Conservation (phyloP, 1,140 invertebrate genomes). For the Drosophila orena region DNA sequence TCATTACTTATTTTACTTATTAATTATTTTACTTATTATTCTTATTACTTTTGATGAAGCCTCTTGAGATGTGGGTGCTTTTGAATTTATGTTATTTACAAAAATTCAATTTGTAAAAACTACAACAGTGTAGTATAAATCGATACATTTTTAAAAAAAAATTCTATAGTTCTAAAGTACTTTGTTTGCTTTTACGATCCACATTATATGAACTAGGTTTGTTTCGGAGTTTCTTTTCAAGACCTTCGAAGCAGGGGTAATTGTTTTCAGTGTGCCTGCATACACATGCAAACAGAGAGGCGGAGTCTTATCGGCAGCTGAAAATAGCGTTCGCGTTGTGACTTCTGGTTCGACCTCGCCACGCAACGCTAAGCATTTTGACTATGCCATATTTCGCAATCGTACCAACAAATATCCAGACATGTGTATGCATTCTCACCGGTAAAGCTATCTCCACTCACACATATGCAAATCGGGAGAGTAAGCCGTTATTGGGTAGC, state of each 20-base stretch:
- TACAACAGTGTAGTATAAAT: too few species aligned
- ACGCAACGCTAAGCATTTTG: slow-evolving; percentile 67
- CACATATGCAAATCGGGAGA: slow-evolving; percentile 1
- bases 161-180: too few species aligned
- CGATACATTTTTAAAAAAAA: too few species aligned
- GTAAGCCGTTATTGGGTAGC: slow-evolving; percentile 1
- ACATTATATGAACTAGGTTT: too few species aligned
- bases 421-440: slow-evolving; percentile 14
- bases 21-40: too few species aligned
- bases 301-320: slow-evolving; percentile 52
- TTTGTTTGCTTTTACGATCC: too few species aligned
- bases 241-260: not conserved
- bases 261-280: slow-evolving; percentile 4
- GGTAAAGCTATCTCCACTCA: slow-evolving; percentile 1
- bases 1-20: too few species aligned
- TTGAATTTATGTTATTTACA: too few species aligned
- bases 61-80: too few species aligned
- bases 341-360: slow-evolving; percentile 48
- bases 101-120: too few species aligned
- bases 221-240: too few species aligned
- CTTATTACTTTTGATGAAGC: too few species aligned
- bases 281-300: slow-evolving; percentile 6
- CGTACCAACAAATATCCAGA: slow-evolving; percentile 41
- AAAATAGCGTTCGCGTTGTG: slow-evolving; percentile 63
- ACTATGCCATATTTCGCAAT: slow-evolving; percentile 62